Evolutionary conservation across 2,797 vertebrate genomes (phyloP).

Genomic region (Emydoidea blandingii): DNA sequence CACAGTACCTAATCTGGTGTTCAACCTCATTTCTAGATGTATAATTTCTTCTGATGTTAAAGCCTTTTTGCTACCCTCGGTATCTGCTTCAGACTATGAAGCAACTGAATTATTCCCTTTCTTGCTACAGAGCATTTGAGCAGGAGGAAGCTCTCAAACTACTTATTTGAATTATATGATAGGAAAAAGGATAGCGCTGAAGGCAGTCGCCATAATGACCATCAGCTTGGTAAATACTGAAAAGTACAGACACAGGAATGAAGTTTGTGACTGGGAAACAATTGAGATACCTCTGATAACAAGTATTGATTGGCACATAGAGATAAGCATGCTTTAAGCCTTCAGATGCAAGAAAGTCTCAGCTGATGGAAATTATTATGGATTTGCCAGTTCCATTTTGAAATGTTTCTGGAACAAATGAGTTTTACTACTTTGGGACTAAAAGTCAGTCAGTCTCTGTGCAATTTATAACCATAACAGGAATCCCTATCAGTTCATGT

Average conservation of each 20-base stretch:
- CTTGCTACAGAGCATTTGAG: fast-evolving
- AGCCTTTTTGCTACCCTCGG: neutral
- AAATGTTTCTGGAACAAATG: neutral
- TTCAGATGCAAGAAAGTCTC: neutral
- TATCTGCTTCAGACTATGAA: neutral
- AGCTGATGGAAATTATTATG: constrained; percentile 41
- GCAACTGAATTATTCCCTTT: neutral
- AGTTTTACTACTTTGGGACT: constrained; percentile 32
- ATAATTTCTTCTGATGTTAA: neutral
- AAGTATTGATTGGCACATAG: constrained; percentile 9
- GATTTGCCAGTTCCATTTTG: constrained; percentile 21
- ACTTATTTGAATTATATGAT: neutral
- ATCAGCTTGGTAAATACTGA: constrained; percentile 21
- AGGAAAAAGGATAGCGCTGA: neutral
- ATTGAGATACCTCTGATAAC: neutral
- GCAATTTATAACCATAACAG: neutral
- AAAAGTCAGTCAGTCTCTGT: neutral
- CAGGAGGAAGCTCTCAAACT: neutral
- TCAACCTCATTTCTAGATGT: neutral
- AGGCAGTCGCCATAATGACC: neutral
- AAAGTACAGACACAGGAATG: neutral
- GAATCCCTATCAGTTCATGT: constrained; percentile 3
- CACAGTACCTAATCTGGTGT: neutral
- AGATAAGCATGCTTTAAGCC: constrained; percentile 12
- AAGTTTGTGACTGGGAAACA: neutral